Base-by-base conservation (phyloP, 1,140 invertebrate species). In the Bombus confusus region DNA sequence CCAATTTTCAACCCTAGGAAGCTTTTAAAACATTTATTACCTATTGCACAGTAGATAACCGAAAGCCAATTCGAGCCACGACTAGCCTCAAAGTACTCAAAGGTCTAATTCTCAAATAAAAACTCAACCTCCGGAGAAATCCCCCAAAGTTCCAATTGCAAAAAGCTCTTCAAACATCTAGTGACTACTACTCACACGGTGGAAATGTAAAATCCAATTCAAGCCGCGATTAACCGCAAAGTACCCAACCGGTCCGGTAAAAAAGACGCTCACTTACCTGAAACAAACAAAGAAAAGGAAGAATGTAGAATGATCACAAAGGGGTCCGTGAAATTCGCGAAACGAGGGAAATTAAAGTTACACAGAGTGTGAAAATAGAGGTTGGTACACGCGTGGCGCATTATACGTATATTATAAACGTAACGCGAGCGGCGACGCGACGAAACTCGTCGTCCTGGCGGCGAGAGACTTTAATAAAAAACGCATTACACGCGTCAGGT, bases 401-500 rank as follows among this genome's bases (percentile, higher is more conserved):
- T 66, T 66, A 66, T 66, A 66, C 37, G 39, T 64, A 57, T 82
- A 78, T 88, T 62, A 74, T 88, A 81, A 74, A 86, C 47, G 86
- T 74, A 31, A 73, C 57, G 76, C 77, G 43, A 64, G 62, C 41
- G 37, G 41, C 62, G 74, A 10, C 41, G 78, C 69, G 62, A 41
- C 31, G 66, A 52, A n/a, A 41, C 41, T 34, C 43, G 31, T n/a
- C 80, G 84, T 62, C 39, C 22, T n/a, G 22, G 39, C 66, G 47
- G 15, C 66, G 43, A 77, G 83, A 77, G 76, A 81, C 85, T 93
- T 93, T 93, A 93, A 93, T 93, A 93, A 93, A 93, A 93, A 93
- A 91, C 93, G 92, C 93, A 93, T 93, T 93, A 93, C 91, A 93
- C 93, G 92, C 93, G 92, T 93, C 93, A 93, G 84, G 83, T 93